These are phyloP conservation scores for Hydra vulgaris DNA, from an alignment of 30 jellyfish, hydroid and myxozoan genomes.

Conservation along the genomic window DNA sequence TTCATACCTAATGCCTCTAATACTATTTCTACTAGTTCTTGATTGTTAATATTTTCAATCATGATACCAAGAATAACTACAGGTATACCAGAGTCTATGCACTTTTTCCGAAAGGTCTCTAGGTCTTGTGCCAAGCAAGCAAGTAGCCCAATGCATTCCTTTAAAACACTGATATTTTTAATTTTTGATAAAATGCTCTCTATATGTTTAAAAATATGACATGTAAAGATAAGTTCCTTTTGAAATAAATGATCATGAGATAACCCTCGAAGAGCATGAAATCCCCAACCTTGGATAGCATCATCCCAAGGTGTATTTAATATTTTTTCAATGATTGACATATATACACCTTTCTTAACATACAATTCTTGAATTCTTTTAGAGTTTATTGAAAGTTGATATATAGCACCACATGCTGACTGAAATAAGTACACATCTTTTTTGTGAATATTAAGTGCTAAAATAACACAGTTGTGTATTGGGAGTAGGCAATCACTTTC, in stretches of 20 bases:
- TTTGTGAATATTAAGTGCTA: conserved; percentile 66
- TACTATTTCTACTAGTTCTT: conserved; percentile 45
- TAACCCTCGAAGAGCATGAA: conserved; percentile 73
- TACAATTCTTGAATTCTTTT: conserved; percentile 45
- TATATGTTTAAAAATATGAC: conserved; percentile 36
- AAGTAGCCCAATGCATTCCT: conserved; percentile 57
- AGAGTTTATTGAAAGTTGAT: conserved; percentile 44
- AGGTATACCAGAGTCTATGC: conserved; percentile 50
- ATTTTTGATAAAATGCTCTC: conserved; percentile 24
- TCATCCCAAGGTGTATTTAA: conserved; percentile 23
- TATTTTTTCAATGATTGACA: conserved; percentile 55
- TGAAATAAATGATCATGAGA: conserved; percentile 49
- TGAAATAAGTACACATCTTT: conserved; percentile 50
- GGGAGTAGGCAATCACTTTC: conserved; percentile 48
- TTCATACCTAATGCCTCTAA: conserved; percentile 74
- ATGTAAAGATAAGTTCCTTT: conserved; percentile 55
- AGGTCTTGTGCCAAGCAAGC: conserved; percentile 80
- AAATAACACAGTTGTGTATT: conserved; percentile 52
- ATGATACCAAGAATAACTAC: conserved; percentile 36
- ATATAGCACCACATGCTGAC: conserved; percentile 73
- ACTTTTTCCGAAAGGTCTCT: conserved; percentile 60
- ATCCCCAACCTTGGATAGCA: conserved; percentile 78
- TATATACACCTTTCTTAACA: conserved; percentile 58
- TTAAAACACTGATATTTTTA: conserved; percentile 35
- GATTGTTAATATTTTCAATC: conserved; percentile 14